Evolutionary conservation across 64 coral and sea anemone species (phyloP), one percentile per base, ranked within the genome.

Genomic region (Montipora cactus): DNA sequence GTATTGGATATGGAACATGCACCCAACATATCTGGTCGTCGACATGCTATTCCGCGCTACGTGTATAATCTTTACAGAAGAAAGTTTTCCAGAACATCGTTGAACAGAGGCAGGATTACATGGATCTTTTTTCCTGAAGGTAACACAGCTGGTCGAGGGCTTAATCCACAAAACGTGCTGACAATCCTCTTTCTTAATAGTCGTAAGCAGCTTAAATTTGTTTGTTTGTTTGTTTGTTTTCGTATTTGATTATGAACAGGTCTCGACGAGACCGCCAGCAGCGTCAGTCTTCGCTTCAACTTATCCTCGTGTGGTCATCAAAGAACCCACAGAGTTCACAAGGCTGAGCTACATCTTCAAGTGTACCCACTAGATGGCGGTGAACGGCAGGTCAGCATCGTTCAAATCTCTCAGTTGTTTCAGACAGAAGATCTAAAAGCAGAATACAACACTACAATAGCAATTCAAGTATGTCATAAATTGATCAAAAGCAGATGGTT

Each of bases 171-270:
- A 25, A 50, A 86, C 44, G 82, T 86, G 82, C 62, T 64, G 50
- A 86, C 82, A 84, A 68, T 59, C 64, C 57, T 69, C 23, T 84
- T 62, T 49, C 44, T 45, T 86, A 44, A 68, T 71, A 71, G 82
- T 67, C 58, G 14, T 71, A 71, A 86, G 82, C 64, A 71, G 45
- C 16, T 49, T 37, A 71, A 86, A 86, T 86, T 67, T 86, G 82
- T 86, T 86, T 86, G 62, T 57, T 37, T 37, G 37, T 37, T 37
- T 37, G 37, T 86, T 86, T 86, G 62, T 64, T 49, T 71, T 86
- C 62, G 71, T 70, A 59, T 71, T 86, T 67, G 82, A 86, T 86
- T 86, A 49, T 71, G 47, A 86, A 86, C 82, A 86, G 82, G 49
- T 86, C 82, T 86, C 45, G 67, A 71, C 45, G 44, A 86, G 82